phyloP scores from a whole-genome alignment of 2,113 vertebrate genomes.

The Mobula birostris region DNA sequence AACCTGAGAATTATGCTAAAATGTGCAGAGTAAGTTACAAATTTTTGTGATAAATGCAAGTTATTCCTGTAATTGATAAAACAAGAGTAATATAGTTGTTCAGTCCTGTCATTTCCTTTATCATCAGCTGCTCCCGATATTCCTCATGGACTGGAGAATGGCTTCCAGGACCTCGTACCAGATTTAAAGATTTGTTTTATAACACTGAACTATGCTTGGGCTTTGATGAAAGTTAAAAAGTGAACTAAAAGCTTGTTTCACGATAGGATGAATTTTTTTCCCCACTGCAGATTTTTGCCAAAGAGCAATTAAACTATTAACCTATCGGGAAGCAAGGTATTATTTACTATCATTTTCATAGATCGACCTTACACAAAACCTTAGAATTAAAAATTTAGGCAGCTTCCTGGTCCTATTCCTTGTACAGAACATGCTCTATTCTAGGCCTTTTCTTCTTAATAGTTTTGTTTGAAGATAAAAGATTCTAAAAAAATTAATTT shows the following conservation, averaged over 20 bases:
- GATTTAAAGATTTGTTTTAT: too few species aligned
- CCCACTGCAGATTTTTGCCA: not conserved
- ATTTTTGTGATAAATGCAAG: not conserved
- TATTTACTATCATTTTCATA: not conserved
- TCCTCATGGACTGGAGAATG: not conserved
- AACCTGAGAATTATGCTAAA: slow-evolving; percentile 37
- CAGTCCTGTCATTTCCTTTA: not conserved
- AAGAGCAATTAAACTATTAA: not conserved
- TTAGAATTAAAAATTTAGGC: not conserved
- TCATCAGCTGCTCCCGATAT: not conserved
- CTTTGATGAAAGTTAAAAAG: not conserved
- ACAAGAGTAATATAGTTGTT: not conserved
- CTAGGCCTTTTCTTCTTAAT: too few species aligned
- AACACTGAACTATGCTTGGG: not conserved
- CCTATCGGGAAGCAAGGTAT: not conserved
- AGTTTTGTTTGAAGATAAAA: too few species aligned
- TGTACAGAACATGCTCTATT: not conserved
- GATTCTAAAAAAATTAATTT: too few species aligned
- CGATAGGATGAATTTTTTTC: not conserved
- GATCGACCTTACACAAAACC: not conserved
- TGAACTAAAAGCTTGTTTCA: not conserved
- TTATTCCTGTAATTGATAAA: not conserved
- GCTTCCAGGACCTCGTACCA: not conserved
- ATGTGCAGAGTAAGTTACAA: slow-evolving; percentile 41
- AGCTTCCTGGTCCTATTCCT: not conserved